Percentiles rank a stretch among this genome's conserved stretches.
Evolutionary conservation across 2,888 invertebrate genomes (phyloP).

Genomic region (Nebria salina): DNA sequence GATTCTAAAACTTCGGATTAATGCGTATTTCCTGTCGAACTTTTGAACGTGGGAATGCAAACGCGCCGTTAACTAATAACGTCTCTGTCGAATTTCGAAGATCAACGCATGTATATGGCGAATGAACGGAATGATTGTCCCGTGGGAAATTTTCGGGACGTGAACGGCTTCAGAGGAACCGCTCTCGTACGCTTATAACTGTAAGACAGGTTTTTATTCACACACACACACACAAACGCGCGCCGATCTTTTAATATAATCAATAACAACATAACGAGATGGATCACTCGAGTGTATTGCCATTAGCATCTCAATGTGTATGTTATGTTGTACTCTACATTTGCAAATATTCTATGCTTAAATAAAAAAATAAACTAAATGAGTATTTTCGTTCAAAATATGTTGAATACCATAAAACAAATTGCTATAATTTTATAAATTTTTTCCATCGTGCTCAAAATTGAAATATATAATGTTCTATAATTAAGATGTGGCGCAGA

Average conservation of each 20-base stretch:
- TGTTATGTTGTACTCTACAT: too few relatives aligned
- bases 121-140: not conserved
- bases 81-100: not conserved
- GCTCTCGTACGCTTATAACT: not conserved
- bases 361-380: not conserved
- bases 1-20: not conserved
- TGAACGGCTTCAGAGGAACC: not conserved
- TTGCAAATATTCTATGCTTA: too few relatives aligned
- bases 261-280: not conserved
- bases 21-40: not conserved
- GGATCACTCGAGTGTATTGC: not conserved
- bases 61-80: not conserved
- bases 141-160: not conserved
- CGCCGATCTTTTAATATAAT: not conserved
- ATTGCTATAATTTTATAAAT: too few relatives aligned
- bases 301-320: too few relatives aligned
- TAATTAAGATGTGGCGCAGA: too few relatives aligned
- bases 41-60: not conserved
- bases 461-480: too few relatives aligned
- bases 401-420: too few relatives aligned
- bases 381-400: too few relatives aligned
- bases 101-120: not conserved
- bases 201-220: not conserved
- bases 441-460: too few relatives aligned
- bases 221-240: not conserved